Evolutionary conservation across 2,113 vertebrate genomes (phyloP), one percentile per base, ranked within the genome.

Genomic region (Corythornis vintsioides): DNA sequence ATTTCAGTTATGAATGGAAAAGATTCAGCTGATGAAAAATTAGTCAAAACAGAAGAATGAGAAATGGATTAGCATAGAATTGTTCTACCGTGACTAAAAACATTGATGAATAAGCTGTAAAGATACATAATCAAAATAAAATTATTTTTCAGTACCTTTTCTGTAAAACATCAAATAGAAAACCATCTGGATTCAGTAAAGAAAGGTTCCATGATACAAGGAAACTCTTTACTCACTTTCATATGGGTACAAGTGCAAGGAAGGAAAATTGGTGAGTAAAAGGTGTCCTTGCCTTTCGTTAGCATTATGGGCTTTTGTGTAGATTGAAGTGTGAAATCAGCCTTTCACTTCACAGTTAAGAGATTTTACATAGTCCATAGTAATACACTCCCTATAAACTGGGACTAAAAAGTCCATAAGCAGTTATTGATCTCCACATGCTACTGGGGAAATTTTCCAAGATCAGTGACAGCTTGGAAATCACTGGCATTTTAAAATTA

Each of bases 401-500:
- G 65, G 75, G 82, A 80, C 90, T 92, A 94, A 89, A 93, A 90
- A 88, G 38, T 96, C 94, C 93, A n/a, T 92, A 95, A 92, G 88
- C 95, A 93, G 85, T 94, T 95, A 83, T 59, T 97, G 81, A 95
- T 97, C 70, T 95, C 74, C 95, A 94, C 70, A 88, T 97, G 96
- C 91, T 95, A 92, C 73, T 63, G 69, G 55, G 93, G 91, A 95
- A 94, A 81, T 95, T 87, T 94, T 96, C 96, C 91, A 97, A 96
- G 91, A 87, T 71, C 85, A 92, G 90, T 42, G 55, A 95, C 89
- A 88, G 92, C 92, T 95, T 94, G 89, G 89, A 94, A 91, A 94
- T 97, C 53, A 52, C 75, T 97, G 94, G 93, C 83, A 94, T 96
- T 96, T 96, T 61, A 77, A 73, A 96, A 93, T 93, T 91, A 86